Evolutionary conservation across 37 sponge, comb jelly and placozoan species (phyloP).

Genomic region (Trichoplax adhaerens): DNA sequence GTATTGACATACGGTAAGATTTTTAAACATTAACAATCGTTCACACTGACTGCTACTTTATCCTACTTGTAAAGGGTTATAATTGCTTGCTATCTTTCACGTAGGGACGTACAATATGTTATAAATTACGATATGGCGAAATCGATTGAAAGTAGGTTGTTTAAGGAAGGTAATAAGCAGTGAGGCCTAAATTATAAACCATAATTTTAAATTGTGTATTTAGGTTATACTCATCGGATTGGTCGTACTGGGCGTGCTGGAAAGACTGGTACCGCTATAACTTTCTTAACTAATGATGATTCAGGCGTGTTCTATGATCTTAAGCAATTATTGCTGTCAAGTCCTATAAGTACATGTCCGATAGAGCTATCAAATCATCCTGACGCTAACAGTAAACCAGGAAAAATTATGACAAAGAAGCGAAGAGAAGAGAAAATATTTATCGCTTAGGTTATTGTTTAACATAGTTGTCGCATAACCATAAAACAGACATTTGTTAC

Average conservation of each 20-base stretch:
- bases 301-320: constrained; percentile 84
- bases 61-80: too few species aligned
- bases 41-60: too few species aligned
- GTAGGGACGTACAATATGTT: constrained; percentile 82
- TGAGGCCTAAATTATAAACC: not conserved
- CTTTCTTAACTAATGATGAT: constrained; percentile 88
- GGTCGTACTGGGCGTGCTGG: constrained; percentile 93
- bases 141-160: constrained; percentile 39
- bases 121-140: constrained; percentile 99
- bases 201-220: not conserved
- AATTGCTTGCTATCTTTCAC: too few species aligned
- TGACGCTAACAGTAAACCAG: constrained; percentile 94
- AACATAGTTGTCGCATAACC: too few species aligned
- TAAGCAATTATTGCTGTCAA: constrained; percentile 57
- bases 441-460: constrained; percentile 8
- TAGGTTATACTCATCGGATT: constrained; percentile 91
- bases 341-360: constrained; percentile 80
- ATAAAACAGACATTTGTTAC: too few species aligned
- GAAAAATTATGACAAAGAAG: constrained; percentile 66
- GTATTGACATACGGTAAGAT: constrained; percentile 79
- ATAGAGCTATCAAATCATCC: constrained; percentile 81
- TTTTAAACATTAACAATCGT: not conserved
- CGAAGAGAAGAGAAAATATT: constrained; percentile 76
- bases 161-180: not conserved
- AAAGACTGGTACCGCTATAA: constrained; percentile 81